Evolutionary conservation across 2,113 vertebrate genomes (phyloP).

Genomic region (Lophotis ruficrista): DNA sequence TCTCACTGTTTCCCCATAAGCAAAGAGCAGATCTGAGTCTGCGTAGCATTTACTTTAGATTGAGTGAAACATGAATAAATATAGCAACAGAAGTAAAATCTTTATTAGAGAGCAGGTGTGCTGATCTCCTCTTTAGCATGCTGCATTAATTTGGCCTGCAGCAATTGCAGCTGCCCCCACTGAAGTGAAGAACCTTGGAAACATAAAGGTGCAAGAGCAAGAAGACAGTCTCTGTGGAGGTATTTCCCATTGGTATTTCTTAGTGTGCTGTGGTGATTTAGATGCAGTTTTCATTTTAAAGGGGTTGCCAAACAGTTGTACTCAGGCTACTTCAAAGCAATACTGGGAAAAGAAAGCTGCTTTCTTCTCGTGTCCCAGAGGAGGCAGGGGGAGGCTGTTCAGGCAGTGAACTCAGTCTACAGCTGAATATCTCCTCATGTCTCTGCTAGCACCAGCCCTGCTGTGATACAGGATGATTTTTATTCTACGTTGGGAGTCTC

Average conservation of each 20-base stretch:
- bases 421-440: background rate
- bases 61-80: constrained; percentile 14
- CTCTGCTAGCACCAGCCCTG: background rate
- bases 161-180: constrained; percentile 34
- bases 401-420: background rate
- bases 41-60: background rate
- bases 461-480: background rate
- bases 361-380: background rate
- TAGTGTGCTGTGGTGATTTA: background rate
- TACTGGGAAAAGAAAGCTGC: background rate
- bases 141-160: constrained; percentile 26
- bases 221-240: background rate
- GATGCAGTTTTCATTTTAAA: background rate
- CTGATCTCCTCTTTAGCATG: constrained; percentile 5
- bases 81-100: constrained; percentile 32
- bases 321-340: background rate
- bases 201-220: background rate
- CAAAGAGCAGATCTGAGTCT: constrained; percentile 27
- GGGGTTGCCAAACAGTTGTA: background rate
- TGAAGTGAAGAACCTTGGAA: background rate
- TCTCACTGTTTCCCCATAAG: constrained; percentile 2
- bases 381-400: background rate
- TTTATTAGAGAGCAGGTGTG: constrained; percentile 53
- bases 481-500: background rate
- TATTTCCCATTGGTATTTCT: background rate